Evolutionary conservation across 2,113 vertebrate species (phyloP), one percentile per base, ranked within the genome.

Genomic region (Ursus arctos): DNA sequence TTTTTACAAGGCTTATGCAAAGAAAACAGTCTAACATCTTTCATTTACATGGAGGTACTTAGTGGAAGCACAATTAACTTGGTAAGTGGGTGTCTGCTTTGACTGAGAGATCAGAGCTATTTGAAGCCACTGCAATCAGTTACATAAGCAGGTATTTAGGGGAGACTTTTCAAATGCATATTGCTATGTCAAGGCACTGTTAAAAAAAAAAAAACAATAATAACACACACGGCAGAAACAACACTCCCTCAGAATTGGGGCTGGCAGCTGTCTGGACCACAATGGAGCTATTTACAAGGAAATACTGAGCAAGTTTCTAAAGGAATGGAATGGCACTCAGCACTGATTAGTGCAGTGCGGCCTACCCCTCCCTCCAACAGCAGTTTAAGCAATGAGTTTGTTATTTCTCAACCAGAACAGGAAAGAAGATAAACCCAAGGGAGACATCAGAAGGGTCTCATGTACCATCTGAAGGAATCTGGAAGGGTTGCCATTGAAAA

Each of bases 81-180:
- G 36, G 69, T 84, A 96, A 93, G 91, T 97, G 65, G 92, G 77
- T 67, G 81, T 97, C 88, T 96, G 90, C 80, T 94, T 96, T 95
- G 93, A 95, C 69, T 92, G 88, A 97, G 94, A 96, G 43, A 96
- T 94, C 88, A 96, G 65, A 91, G 85, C 91, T 95, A 93, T 93
- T 91, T 96, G 93, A 96, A 97, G 47, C n/a, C 84, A 88, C 63
- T n/a, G 91, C 49, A 79, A 95, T 97, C 95, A 96, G 76, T 95
- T 98, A 98, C 59, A 92, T 91, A 98, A 97, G 74, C 84, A 97
- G 69, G 79, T 96, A 91, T 93, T 96, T 90, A 87, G 36, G 59
- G 80, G 28, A 91, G n/a, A 49, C 43, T 95, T 96, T 97, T 92
- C 74, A 97, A 91, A 95, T 90, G 88, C 76, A 82, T 82, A 94